These are phyloP conservation scores for Xiphophorus maculatus DNA, from an alignment of 2,113 vertebrate genomes.

Conservation along the genomic window DNA sequence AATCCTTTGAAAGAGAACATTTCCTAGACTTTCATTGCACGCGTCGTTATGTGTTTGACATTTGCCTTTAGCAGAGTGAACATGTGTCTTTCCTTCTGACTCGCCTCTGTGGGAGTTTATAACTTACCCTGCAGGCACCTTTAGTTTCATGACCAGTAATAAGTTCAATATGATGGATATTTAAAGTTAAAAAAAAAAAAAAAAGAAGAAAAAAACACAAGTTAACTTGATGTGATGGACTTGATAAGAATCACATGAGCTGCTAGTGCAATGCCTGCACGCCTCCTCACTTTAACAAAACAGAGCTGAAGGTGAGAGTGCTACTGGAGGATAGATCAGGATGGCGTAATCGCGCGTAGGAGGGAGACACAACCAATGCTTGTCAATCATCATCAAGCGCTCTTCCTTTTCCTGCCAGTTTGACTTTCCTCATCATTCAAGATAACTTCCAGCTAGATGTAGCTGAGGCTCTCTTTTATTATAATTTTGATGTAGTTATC, in stretches of 20 bases:
- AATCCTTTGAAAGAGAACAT: conserved; percentile 32
- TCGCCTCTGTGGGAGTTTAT: conserved; percentile 42
- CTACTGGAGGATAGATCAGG: conserved; percentile 64
- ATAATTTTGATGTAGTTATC: conserved; percentile 44
- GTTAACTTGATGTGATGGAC: conserved; percentile 60
- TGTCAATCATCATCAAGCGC: conserved; percentile 75
- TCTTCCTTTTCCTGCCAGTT: conserved; percentile 53
- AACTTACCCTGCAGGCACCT: conserved; percentile 33
- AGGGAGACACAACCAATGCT: conserved; percentile 63
- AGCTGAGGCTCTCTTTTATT: conserved; percentile 15
- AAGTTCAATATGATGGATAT: conserved; percentile 61
- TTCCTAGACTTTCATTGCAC: conserved; percentile 25
- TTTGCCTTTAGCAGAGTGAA: not conserved
- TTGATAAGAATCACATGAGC: conserved; percentile 55
- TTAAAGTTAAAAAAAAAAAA: conserved; percentile 31
- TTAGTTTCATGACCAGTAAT: conserved; percentile 58
- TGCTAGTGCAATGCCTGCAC: conserved; percentile 48
- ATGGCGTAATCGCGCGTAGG: conserved; percentile 67
- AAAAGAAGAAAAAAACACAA: conserved; percentile 18
- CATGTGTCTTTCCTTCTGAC: conserved; percentile 30
- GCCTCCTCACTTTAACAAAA: conserved; percentile 73
- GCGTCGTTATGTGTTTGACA: conserved; percentile 13
- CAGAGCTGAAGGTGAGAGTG: conserved; percentile 73
- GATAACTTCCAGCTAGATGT: conserved; percentile 54
- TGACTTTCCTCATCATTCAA: conserved; percentile 62